Conservation (phyloP, 2,888 invertebrate genomes). For the Eulithis prunata region DNA sequence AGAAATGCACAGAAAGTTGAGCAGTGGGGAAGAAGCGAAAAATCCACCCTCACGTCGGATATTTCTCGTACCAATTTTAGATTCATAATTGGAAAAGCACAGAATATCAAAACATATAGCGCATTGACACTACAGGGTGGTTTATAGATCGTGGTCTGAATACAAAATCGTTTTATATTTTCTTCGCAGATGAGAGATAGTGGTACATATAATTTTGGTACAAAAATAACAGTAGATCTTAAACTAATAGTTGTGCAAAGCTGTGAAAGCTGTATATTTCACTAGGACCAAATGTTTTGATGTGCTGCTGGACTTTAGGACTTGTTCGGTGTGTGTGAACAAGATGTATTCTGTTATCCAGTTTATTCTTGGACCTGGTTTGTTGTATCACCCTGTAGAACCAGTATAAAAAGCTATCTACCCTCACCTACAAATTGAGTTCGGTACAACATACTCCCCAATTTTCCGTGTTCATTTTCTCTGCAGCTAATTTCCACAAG, state of each 20-base stretch:
- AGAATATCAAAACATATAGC: slow-evolving; percentile 5
- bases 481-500: slow-evolving; percentile 53
- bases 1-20: background rate
- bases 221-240: too few species aligned
- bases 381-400: background rate
- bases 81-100: slow-evolving; percentile 1
- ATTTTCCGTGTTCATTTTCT: slow-evolving; percentile 47
- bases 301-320: too few species aligned
- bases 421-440: slow-evolving; percentile 21
- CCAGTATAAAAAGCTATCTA: background rate
- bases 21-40: background rate
- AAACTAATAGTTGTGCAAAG: too few species aligned
- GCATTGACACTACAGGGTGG: background rate
- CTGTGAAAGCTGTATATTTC: too few species aligned
- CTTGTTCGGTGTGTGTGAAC: too few species aligned
- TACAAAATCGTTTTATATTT: too few species aligned
- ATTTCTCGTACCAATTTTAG: background rate
- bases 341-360: too few species aligned
- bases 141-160: too few species aligned
- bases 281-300: too few species aligned
- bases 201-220: too few species aligned
- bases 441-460: slow-evolving; percentile 40
- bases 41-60: background rate
- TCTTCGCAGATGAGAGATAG: too few species aligned
- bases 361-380: background rate